phyloP scores from a whole-genome alignment of 2,113 vertebrate genomes.

The Malurus elegans region DNA sequence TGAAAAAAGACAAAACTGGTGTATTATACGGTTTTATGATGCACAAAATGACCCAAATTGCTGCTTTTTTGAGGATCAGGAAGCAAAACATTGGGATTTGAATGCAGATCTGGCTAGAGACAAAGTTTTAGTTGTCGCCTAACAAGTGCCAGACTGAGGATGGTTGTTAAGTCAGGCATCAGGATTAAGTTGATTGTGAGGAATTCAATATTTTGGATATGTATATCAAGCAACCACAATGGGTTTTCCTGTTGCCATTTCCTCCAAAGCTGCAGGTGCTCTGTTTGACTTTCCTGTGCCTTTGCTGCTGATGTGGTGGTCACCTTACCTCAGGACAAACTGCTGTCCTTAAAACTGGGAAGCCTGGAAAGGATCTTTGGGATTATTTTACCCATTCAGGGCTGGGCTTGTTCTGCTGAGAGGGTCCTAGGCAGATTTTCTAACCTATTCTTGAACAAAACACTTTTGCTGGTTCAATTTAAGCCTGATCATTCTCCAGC shows the following conservation, averaged over 20 bases:
- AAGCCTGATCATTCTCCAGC: neutral
- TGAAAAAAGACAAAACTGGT: slow-evolving; percentile 10
- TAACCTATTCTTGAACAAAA: neutral
- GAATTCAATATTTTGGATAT: neutral
- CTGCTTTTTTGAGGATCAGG: neutral
- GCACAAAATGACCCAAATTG: neutral
- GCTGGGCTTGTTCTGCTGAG: neutral
- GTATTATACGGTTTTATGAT: fast-evolving
- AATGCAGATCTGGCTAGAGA: neutral
- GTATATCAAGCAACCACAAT: neutral
- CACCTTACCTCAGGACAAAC: neutral
- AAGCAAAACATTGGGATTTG: neutral
- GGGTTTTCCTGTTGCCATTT: neutral
- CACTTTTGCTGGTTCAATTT: neutral
- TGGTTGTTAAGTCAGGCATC: neutral
- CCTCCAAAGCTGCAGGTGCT: neutral
- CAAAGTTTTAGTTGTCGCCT: neutral
- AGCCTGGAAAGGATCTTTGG: neutral
- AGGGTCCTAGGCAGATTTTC: neutral
- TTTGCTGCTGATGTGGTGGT: neutral
- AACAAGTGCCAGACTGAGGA: neutral
- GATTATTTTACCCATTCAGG: neutral
- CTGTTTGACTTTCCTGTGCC: neutral
- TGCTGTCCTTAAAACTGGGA: neutral
- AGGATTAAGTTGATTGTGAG: neutral